phyloP scores from a whole-genome alignment of 2,888 invertebrate genomes.

The Thyatira batis region DNA sequence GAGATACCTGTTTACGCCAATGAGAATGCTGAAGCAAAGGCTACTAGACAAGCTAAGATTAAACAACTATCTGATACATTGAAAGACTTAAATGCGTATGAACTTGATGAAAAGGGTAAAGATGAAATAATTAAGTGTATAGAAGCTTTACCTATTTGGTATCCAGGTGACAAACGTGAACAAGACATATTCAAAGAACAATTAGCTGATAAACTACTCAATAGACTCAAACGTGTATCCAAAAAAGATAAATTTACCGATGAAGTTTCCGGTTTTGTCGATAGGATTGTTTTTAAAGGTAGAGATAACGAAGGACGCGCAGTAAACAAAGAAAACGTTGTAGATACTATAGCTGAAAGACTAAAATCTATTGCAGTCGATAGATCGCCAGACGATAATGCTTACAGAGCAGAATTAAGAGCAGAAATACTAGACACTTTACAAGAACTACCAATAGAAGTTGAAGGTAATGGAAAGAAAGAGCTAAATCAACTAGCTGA shows the following conservation, averaged over 20 bases:
- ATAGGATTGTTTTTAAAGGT: conserved; percentile 22
- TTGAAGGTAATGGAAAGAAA: conserved; percentile 9
- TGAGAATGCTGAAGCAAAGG: conserved; percentile 27
- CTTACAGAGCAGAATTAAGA: conserved; percentile 25
- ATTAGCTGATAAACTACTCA: conserved; percentile 32
- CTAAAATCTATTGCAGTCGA: conserved; percentile 18
- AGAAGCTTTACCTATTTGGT: conserved; percentile 46
- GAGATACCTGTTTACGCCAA: conserved; percentile 39
- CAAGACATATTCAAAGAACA: conserved; percentile 31
- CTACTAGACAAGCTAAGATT: conserved; percentile 25
- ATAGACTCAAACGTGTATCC: conserved; percentile 19
- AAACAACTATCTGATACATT: conserved; percentile 29
- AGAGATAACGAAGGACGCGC: conserved; percentile 7
- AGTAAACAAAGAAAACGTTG: conserved; percentile 17
- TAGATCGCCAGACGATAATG: conserved; percentile 18
- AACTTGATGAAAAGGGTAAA: conserved; percentile 28
- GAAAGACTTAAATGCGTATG: conserved; percentile 21
- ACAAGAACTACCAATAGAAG: conserved; percentile 21
- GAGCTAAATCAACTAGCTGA: conserved; percentile 15
- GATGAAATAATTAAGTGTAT: conserved; percentile 32
- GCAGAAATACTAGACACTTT: conserved; percentile 28
- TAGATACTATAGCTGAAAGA: conserved; percentile 21
- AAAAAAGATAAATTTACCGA: conserved; percentile 25
- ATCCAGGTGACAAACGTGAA: conserved; percentile 29
- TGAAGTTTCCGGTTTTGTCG: conserved; percentile 25